These are phyloP conservation scores for Limosa lapponica DNA, from an alignment of 2,797 vertebrate genomes.

Conservation along the genomic window DNA sequence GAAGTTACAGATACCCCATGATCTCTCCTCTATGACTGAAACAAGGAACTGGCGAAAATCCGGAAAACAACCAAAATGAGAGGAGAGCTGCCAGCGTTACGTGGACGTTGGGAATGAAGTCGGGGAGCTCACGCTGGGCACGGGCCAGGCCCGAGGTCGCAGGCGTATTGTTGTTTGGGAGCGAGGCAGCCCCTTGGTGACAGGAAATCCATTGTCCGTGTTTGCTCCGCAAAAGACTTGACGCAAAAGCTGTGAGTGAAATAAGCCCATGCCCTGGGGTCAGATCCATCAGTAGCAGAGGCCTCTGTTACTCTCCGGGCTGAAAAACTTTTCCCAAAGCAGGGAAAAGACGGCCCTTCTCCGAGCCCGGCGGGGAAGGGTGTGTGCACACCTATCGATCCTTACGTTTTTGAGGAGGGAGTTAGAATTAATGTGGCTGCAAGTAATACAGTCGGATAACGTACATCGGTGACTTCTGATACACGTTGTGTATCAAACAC, in stretches of 20 bases:
- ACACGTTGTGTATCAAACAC: too few species aligned
- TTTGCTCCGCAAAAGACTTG: background rate
- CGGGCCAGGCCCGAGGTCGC: constrained; percentile 59
- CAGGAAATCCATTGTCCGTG: constrained; percentile 55
- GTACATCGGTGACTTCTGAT: background rate
- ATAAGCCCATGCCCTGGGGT: background rate
- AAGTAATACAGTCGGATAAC: background rate
- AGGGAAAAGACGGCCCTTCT: background rate
- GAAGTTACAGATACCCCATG: constrained; percentile 15
- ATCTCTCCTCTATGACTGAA: constrained; percentile 56
- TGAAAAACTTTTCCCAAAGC: background rate
- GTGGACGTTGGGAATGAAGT: constrained; percentile 39
- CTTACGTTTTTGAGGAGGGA: background rate
- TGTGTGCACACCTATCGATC: background rate
- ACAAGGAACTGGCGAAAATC: constrained; percentile 34
- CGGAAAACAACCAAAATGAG: background rate
- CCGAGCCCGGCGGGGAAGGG: background rate
- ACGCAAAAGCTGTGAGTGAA: background rate
- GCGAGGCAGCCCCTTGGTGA: constrained; percentile 15
- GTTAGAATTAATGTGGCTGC: background rate
- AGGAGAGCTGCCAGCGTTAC: constrained; percentile 56
- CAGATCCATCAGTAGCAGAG: background rate
- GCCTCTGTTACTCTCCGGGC: background rate
- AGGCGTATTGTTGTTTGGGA: constrained; percentile 33
- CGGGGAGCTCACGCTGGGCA: constrained; percentile 55